Conservation (phyloP, 2,113 vertebrate genomes). For the Pogonocichla stellata region DNA sequence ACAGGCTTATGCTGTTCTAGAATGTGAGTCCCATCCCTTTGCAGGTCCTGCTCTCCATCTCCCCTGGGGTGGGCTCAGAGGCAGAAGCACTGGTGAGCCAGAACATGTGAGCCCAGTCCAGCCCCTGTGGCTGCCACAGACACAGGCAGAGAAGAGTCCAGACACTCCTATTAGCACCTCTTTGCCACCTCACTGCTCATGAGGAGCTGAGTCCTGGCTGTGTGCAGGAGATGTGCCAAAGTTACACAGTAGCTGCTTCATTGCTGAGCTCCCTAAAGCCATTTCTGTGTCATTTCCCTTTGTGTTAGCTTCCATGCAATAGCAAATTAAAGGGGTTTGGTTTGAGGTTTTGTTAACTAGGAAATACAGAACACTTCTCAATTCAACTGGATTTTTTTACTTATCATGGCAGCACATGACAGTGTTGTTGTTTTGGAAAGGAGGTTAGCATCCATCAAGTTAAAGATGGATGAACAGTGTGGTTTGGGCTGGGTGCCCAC, state of each 20-base stretch:
- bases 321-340: not conserved
- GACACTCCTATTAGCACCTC: not conserved
- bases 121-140: not conserved
- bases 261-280: rapidly evolving
- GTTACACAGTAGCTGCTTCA: not conserved
- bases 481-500: not conserved
- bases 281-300: not conserved
- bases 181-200: not conserved
- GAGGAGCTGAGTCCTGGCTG: not conserved
- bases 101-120: not conserved
- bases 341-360: rapidly evolving
- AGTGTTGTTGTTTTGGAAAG: not conserved
- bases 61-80: not conserved
- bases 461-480: not conserved
- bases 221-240: not conserved
- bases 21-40: not conserved
- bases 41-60: not conserved
- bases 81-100: not conserved
- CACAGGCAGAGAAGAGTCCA: not conserved
- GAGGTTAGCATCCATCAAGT: not conserved
- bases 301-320: not conserved
- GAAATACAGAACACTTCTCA: not conserved
- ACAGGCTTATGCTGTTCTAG: not conserved
- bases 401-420: not conserved
- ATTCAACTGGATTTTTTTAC: not conserved